Evolutionary conservation across 2,888 invertebrate genomes (phyloP).

Genomic region (Drosophila peninsularis): DNA sequence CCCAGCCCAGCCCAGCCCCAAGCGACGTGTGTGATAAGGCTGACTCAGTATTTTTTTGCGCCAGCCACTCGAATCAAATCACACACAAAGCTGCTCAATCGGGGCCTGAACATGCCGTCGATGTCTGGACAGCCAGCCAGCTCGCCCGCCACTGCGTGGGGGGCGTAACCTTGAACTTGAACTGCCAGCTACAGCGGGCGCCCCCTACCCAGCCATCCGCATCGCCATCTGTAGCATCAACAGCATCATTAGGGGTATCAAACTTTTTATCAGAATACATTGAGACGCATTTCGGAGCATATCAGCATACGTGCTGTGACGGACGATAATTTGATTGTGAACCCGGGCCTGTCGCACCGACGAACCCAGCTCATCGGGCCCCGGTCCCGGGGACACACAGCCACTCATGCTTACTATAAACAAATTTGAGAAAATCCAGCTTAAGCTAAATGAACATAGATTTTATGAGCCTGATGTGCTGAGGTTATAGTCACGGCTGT

Average conservation of each 20-base stretch:
- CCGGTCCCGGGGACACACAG: conserved; percentile 39
- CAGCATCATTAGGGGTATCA: neutral
- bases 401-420: neutral
- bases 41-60: conserved; percentile 57
- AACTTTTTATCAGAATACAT: conserved; percentile 5
- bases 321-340: conserved; percentile 20
- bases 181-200: neutral
- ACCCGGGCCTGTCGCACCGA: conserved; percentile 43
- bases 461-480: no score
- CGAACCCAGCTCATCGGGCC: conserved; percentile 57
- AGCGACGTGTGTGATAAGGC: conserved; percentile 57
- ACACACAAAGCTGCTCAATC: conserved; percentile 58
- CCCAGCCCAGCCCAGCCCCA: conserved; percentile 33
- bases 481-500: neutral
- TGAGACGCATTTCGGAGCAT: conserved; percentile 9
- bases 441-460: neutral
- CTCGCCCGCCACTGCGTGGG: neutral
- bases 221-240: neutral
- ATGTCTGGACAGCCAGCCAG: conserved; percentile 39
- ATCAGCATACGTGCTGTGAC: conserved; percentile 26
- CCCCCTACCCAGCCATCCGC: neutral
- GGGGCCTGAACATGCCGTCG: conserved; percentile 75
- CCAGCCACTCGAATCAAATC: conserved; percentile 44
- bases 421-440: neutral
- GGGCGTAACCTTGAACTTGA: conserved; percentile 54